phyloP scores from a whole-genome alignment of 2,113 vertebrate species.

The Pogonocichla stellata region DNA sequence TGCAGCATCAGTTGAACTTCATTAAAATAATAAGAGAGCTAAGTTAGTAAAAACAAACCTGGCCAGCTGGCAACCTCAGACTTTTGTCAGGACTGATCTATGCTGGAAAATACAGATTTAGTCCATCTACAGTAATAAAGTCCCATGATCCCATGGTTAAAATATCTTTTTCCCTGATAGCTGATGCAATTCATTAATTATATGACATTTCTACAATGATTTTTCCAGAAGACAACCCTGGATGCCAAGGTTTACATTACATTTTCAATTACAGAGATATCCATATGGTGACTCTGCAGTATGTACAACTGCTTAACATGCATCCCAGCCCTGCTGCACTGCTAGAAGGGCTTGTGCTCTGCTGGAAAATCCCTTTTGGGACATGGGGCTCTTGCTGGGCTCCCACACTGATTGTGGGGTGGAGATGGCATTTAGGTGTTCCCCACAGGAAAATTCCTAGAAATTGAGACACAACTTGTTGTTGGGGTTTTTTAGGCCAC shows the following conservation, averaged over 20 bases:
- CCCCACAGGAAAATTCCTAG: background rate
- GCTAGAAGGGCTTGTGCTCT: background rate
- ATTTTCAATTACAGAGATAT: conserved; percentile 55
- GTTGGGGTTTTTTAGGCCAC: background rate
- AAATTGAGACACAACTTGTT: background rate
- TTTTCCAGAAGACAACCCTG: conserved; percentile 13
- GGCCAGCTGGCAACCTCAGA: conserved; percentile 54
- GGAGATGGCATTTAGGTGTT: no score
- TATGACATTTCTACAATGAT: conserved; percentile 47
- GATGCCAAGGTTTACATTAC: conserved; percentile 62
- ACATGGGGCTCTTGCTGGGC: background rate
- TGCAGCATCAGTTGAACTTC: conserved; percentile 56
- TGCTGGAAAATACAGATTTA: conserved; percentile 41
- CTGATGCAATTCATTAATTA: conserved; percentile 60
- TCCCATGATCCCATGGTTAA: conserved; percentile 46
- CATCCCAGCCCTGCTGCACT: background rate
- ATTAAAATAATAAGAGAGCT: conserved; percentile 59
- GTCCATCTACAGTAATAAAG: conserved; percentile 62
- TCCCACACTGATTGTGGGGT: background rate
- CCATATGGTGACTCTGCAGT: conserved; percentile 62
- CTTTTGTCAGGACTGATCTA: conserved; percentile 59
- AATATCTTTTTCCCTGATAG: conserved; percentile 41
- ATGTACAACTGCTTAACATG: background rate
- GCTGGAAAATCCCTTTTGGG: background rate
- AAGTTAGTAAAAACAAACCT: conserved; percentile 54